phyloP scores from a whole-genome alignment of 2,113 vertebrate species.

The Xenotilapia leptura region DNA sequence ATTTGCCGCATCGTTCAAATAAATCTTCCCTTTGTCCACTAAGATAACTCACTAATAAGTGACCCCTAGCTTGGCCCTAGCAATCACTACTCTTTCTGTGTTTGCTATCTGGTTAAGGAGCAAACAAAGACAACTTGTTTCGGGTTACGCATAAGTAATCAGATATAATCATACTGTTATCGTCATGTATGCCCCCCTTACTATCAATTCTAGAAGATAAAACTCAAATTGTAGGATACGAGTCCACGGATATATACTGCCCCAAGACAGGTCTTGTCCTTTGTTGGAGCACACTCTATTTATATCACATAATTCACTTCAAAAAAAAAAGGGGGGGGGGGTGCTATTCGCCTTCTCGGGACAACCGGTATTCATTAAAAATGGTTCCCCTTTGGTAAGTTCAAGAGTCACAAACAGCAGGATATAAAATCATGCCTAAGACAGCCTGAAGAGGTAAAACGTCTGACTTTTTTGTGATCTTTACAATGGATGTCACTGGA shows the following conservation, averaged over 20 bases:
- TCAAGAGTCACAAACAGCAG: constrained; percentile 25
- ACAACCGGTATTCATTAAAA: constrained; percentile 23
- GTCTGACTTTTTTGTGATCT: constrained; percentile 38
- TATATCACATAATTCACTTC: background rate
- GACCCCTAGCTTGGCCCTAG: background rate
- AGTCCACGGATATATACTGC: background rate
- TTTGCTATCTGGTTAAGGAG: background rate
- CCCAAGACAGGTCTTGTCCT: background rate
- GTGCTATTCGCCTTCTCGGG: background rate
- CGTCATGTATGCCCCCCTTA: background rate
- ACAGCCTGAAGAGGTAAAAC: constrained; percentile 5
- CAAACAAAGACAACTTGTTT: background rate
- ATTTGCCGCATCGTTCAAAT: constrained; percentile 5
- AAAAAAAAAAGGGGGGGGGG: background rate
- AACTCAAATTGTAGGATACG: background rate
- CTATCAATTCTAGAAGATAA: background rate
- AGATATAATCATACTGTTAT: background rate
- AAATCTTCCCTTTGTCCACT: background rate
- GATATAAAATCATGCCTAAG: constrained; percentile 18
- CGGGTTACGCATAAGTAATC: background rate
- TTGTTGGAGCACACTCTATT: background rate
- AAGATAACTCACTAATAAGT: background rate
- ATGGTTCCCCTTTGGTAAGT: constrained; percentile 13
- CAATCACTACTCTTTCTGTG: background rate
- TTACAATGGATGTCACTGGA: constrained; percentile 14